Evolutionary conservation across 2,888 invertebrate genomes (phyloP).

Genomic region (Rhopalosiphum nymphaeae): DNA sequence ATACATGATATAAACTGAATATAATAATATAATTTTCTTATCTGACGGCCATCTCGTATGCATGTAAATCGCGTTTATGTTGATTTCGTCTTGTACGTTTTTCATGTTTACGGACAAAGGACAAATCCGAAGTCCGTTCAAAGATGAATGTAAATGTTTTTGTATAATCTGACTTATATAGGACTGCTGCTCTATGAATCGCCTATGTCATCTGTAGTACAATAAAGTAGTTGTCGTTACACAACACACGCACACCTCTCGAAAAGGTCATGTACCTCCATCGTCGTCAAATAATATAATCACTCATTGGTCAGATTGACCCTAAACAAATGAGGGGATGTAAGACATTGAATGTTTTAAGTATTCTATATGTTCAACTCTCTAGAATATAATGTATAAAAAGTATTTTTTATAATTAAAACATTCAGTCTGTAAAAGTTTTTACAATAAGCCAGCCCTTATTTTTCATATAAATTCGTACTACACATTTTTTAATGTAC

Average conservation of each 20-base stretch:
- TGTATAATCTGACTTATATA: background rate
- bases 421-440: too few species aligned
- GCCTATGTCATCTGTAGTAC: background rate
- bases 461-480: too few species aligned
- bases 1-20: background rate
- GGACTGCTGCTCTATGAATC: background rate
- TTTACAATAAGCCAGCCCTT: too few species aligned
- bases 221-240: background rate
- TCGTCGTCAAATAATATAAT: background rate
- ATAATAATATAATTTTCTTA: background rate
- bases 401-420: background rate
- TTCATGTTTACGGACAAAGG: conserved; percentile 8
- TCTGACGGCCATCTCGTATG: background rate
- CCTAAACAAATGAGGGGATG: background rate
- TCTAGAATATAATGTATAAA: background rate
- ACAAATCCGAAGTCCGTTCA: background rate
- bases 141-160: background rate
- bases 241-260: background rate
- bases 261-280: background rate
- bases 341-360: background rate
- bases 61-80: conserved; percentile 25
- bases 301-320: background rate
- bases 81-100: background rate
- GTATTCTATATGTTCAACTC: background rate
- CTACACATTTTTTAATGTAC: too few species aligned